Evolutionary conservation across 2,797 vertebrate genomes (phyloP).

Genomic region (Gephyroberyx darwinii): DNA sequence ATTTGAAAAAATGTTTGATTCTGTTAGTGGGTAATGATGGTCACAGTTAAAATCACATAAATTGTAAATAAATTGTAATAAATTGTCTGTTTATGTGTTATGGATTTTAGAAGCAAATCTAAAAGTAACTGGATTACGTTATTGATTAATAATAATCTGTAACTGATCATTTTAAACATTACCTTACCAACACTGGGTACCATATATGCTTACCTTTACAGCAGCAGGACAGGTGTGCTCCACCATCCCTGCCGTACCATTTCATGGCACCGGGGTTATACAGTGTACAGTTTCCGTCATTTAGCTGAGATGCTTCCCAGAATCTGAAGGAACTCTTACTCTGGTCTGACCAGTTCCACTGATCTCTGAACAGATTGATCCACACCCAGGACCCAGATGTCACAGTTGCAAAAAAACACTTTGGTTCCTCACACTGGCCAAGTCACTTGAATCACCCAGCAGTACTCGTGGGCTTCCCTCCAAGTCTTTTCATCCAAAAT

Average conservation of each 20-base stretch:
- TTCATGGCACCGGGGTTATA: rapidly evolving
- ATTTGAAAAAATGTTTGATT: too few species aligned
- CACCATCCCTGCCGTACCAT: not conserved
- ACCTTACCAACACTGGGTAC: not conserved
- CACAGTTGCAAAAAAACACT: not conserved
- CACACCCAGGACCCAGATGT: conserved; percentile 10
- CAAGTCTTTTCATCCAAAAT: conserved; percentile 18
- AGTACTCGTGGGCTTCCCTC: conserved; percentile 1
- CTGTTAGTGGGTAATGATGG: too few species aligned
- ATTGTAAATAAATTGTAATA: too few species aligned
- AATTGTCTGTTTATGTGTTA: too few species aligned
- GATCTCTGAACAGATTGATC: conserved; percentile 52
- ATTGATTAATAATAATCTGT: too few species aligned
- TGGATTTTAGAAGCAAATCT: too few species aligned
- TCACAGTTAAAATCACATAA: too few species aligned
- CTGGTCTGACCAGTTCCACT: conserved; percentile 43
- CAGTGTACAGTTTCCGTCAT: conserved; percentile 14
- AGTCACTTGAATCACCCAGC: not conserved
- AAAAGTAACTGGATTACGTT: too few species aligned
- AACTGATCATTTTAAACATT: too few species aligned
- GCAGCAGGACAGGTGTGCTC: rapidly evolving
- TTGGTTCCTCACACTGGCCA: conserved; percentile 31
- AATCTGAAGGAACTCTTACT: conserved; percentile 41
- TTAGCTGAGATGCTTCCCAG: not conserved
- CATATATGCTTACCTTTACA: not conserved